A percentile compares a stretch with the other conserved stretches of the same genome.
phyloP scores from a whole-genome alignment of 2,797 vertebrate species.

The Prionace glauca region DNA sequence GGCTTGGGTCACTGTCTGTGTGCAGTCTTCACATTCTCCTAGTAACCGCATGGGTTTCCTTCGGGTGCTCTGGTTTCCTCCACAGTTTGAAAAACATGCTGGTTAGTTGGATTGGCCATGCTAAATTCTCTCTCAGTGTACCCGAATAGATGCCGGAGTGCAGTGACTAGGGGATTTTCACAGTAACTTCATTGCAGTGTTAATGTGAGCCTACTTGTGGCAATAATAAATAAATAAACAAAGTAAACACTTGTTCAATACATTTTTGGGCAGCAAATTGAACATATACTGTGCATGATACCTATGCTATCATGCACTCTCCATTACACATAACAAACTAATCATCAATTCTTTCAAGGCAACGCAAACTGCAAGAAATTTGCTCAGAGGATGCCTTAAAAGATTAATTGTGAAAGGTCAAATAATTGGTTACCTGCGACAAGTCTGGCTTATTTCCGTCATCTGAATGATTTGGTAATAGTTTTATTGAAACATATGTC shows the following conservation, averaged over 20 bases:
- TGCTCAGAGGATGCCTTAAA: background rate
- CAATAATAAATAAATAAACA: too few relatives aligned
- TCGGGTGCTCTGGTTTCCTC: too few relatives aligned
- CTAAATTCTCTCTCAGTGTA: too few relatives aligned
- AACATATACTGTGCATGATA: background rate
- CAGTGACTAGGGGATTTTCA: too few relatives aligned
- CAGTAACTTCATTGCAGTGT: too few relatives aligned
- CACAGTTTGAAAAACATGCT: too few relatives aligned
- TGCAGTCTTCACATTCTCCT: too few relatives aligned
- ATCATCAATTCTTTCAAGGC: background rate
- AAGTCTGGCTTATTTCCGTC: background rate
- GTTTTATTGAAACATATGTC: background rate
- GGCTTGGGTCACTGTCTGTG: too few relatives aligned
- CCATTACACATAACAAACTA: background rate
- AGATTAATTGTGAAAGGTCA: background rate
- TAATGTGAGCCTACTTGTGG: too few relatives aligned
- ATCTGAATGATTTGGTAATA: background rate
- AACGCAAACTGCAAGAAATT: background rate
- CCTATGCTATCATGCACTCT: background rate
- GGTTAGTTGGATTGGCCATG: too few relatives aligned
- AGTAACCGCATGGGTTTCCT: too few relatives aligned
- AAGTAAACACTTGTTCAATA: background rate
- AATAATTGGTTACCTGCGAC: constrained; percentile 13
- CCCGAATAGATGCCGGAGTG: too few relatives aligned
- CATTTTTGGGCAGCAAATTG: background rate